A percentile compares a stretch with the other conserved stretches of the same genome.
phyloP scores from a whole-genome alignment of 1,140 invertebrate genomes.

The Aleiodes sp. region DNA sequence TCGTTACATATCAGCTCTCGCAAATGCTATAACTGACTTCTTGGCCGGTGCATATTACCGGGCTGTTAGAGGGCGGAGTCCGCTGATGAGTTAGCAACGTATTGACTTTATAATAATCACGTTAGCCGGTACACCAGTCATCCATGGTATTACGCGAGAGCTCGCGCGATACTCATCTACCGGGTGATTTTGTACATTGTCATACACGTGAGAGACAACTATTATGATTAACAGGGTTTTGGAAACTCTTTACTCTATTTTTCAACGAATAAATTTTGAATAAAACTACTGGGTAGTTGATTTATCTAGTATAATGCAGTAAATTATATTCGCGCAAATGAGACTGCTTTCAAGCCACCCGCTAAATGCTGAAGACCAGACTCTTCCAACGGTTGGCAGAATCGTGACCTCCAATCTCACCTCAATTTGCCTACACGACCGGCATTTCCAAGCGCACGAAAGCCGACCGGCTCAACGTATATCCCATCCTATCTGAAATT shows the following conservation, averaged over 20 bases:
- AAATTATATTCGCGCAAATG: background rate
- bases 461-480: constrained; percentile 25
- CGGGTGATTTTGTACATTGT: constrained; percentile 39
- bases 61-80: constrained; percentile 65
- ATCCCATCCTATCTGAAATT: constrained; percentile 65
- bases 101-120: constrained; percentile 67
- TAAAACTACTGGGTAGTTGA: background rate
- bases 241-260: no score
- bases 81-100: constrained; percentile 66
- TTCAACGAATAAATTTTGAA: background rate
- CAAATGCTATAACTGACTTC: constrained; percentile 59
- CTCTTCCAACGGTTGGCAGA: constrained; percentile 45
- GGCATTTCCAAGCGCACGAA: constrained; percentile 54
- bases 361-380: constrained; percentile 32
- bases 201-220: constrained; percentile 48
- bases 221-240: background rate
- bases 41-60: constrained; percentile 64
- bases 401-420: constrained; percentile 66
- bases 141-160: constrained; percentile 53
- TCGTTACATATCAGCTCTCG: background rate
- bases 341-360: constrained; percentile 37
- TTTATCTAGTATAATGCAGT: background rate
- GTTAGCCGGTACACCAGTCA: constrained; percentile 56
- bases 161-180: constrained; percentile 51
- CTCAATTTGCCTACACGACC: constrained; percentile 66